Evolutionary conservation across 1,140 invertebrate species (phyloP), one percentile per base, ranked within the genome.

Genomic region (Adoxophyes honmai): DNA sequence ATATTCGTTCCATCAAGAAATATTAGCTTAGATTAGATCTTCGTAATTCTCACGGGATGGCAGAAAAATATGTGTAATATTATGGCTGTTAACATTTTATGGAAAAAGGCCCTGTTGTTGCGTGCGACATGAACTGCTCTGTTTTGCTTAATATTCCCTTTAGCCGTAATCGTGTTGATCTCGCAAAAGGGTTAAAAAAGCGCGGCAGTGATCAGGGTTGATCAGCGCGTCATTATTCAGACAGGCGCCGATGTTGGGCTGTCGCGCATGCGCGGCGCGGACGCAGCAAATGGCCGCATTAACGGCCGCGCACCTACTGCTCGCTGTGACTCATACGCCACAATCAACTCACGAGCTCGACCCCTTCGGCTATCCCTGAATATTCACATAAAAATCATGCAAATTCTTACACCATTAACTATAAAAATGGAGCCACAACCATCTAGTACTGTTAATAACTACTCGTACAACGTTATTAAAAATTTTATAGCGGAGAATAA

Each of bases 161-260:
- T 15, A 6, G 7, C 18, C 7, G 28, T 48, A 11, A 48, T 48
- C 42, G 16, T 1, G 10, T 6, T 18, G 42, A 48, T 48, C 18
- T 48, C 21, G 28, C 15, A 67, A 74, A 73, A 72, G 58, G 51
- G 55, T 64, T 55, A 58, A 64, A 66, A 67, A 72, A 69, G 68
- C 62, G 55, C 62, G 57, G 62, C 71, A 78, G 78, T 74, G 70
- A 81, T 83, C 77, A 81, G 77, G 73, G 68, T 56, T 75, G 66
- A 73, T 78, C 61, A 64, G 53, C 59, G 64, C 71, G 74, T 77
- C 70, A 83, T 79, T 82, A 82, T 78, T 78, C 72, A 78, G 69
- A 64, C 65, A 73, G 78, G 81, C 83, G 83, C 79, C 78, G 76
- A 72, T 73, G 73, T 80, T 70, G 73, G 73, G 71, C 62, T 64